phyloP scores from a whole-genome alignment of 2,113 vertebrate species.

The Nibea albiflora region DNA sequence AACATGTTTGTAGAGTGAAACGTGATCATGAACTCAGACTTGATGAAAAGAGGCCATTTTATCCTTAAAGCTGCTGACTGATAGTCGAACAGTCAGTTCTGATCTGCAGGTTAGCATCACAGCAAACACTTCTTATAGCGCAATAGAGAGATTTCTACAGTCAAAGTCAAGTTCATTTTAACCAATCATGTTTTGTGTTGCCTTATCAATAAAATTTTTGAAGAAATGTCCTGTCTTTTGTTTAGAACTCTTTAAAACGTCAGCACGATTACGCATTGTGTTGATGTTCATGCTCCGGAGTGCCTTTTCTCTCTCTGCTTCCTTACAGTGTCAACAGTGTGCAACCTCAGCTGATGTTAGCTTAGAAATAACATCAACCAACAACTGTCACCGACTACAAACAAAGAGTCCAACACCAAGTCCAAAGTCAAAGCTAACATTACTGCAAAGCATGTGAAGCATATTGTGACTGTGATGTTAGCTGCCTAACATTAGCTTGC shows the following conservation, averaged over 20 bases:
- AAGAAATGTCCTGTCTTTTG: constrained; percentile 13
- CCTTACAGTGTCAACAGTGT: too few relatives aligned
- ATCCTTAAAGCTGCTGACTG: constrained; percentile 27
- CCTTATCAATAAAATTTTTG: constrained; percentile 78
- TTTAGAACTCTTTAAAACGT: background rate
- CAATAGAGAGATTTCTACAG: constrained; percentile 41
- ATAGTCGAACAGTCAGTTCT: background rate
- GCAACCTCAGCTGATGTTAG: too few relatives aligned
- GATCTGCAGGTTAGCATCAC: constrained; percentile 9
- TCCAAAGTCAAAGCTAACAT: too few relatives aligned
- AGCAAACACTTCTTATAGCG: background rate
- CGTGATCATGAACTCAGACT: background rate
- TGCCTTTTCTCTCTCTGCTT: too few relatives aligned
- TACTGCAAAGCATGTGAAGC: too few relatives aligned
- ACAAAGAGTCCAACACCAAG: too few relatives aligned
- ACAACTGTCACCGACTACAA: too few relatives aligned
- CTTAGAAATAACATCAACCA: too few relatives aligned
- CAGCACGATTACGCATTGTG: too few relatives aligned
- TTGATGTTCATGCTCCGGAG: too few relatives aligned
- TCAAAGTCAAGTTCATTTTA: constrained; percentile 15
- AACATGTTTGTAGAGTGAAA: background rate
- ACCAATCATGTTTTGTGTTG: constrained; percentile 63
- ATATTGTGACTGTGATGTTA: too few relatives aligned
- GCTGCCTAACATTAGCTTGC: too few relatives aligned
- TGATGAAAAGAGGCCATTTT: constrained; percentile 3